Evolutionary conservation across 64 coral and sea anemone species (phyloP), one percentile per base, ranked within the genome.

Genomic region (Actinia tenebrosa): DNA sequence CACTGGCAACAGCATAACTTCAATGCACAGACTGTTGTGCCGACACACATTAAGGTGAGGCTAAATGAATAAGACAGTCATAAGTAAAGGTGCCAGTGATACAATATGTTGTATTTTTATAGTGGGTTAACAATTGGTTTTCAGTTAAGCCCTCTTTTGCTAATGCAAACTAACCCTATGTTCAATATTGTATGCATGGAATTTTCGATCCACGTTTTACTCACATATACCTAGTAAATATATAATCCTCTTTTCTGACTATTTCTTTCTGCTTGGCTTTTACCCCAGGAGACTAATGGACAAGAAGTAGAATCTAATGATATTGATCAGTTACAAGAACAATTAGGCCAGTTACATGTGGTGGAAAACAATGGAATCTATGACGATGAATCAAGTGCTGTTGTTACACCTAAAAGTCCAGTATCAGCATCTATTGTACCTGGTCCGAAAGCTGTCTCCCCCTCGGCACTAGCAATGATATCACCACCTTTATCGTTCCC

Each of bases 1-100:
- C 97, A 99, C 64, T 99, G 93, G 91, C 97, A 99, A 44, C 97
- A 99, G 50, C 93, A 93, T 88, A 91, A 95, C 10, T 88, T 87
- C 42, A 84, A 89, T 15, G 78, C 92, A 47, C 88, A 80, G 55
- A 86, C 87, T 47, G 77, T 77, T 8, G 44, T 88, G 13, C 87
- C 78, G 59, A 45, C 79, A 20, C 79, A 89, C 82, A 25, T 64
- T 64, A 61, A 53, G 44, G 62, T 87, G 87, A 80, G 86, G 88
- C 71, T 37, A 37, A 37, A 37, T 37, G 1, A 0, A n/a, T 5
- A 0, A 58, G 10, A 16, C 10, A 58, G 15, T 11, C 0, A 58
- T 11, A 16, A 2, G 10, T 58, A 16, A 10, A 58, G 56, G 56
- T 58, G 10, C 2, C 10, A 58, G 1, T 11, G 56, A 6, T 50